Conservation (phyloP, 2,113 vertebrate genomes). For the Pan paniscus region DNA sequence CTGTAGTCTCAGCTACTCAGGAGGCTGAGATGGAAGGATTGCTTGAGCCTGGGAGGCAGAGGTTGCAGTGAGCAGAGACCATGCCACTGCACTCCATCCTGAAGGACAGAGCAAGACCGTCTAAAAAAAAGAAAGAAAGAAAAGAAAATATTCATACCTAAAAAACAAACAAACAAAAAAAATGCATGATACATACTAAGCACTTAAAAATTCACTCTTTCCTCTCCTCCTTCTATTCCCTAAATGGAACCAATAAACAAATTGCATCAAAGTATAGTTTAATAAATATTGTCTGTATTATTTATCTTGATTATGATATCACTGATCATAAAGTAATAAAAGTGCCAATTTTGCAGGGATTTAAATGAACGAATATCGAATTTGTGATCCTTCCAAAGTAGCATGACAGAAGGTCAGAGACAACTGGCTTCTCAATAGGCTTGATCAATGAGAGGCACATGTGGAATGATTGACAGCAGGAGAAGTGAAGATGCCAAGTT, state of each 20-base stretch:
- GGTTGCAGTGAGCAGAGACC: background rate
- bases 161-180: constrained; percentile 13
- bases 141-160: background rate
- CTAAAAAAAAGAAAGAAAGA: background rate
- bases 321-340: constrained; percentile 34
- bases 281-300: background rate
- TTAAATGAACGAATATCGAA: constrained; percentile 26
- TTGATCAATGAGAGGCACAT: background rate
- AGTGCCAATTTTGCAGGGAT: background rate
- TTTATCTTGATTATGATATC: constrained; percentile 17
- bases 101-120: background rate
- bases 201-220: constrained; percentile 36
- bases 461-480: background rate
- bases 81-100: background rate
- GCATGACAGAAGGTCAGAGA: background rate
- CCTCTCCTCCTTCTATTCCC: background rate
- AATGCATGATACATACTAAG: background rate
- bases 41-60: background rate
- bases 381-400: background rate
- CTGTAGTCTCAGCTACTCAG: background rate
- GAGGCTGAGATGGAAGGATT: background rate
- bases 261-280: background rate
- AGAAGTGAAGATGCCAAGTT: background rate
- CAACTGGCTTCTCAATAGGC: background rate
- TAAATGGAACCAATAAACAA: background rate